A percentile compares a stretch with the other conserved stretches of the same genome.
phyloP scores from a whole-genome alignment of 2,113 vertebrate genomes.

The Malurus alboscapulatus region DNA sequence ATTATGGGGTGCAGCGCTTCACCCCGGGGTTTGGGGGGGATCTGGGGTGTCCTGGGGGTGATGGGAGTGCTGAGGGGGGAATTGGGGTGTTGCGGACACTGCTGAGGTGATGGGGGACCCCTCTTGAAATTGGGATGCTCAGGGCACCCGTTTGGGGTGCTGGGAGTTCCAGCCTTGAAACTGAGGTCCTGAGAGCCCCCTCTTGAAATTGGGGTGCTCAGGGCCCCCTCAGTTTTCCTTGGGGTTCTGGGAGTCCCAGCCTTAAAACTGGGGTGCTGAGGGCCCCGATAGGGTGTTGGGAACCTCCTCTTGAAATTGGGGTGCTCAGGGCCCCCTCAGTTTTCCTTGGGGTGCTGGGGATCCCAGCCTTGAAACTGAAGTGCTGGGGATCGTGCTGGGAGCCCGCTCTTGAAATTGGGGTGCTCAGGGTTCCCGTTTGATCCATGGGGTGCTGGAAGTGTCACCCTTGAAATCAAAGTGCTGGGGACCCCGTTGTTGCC shows the following conservation, averaged over 20 bases:
- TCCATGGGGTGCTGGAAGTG: not conserved
- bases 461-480: not conserved
- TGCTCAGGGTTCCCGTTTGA: too few relatives aligned
- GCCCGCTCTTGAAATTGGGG: not conserved
- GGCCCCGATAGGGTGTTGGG: accelerated
- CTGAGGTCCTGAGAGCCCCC: too few relatives aligned
- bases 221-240: accelerated
- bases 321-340: not conserved
- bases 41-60: not conserved
- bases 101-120: not conserved
- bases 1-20: not conserved
- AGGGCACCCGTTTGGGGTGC: too few relatives aligned
- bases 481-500: not conserved
- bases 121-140: not conserved
- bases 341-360: not conserved
- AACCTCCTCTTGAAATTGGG: not conserved
- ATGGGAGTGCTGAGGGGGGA: not conserved
- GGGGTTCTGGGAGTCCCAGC: too few relatives aligned
- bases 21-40: not conserved
- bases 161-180: too few relatives aligned
- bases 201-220: not conserved
- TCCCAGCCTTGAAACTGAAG: not conserved
- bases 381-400: not conserved
- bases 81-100: not conserved
- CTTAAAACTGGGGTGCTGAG: not conserved